Conservation (phyloP, 1,140 invertebrate species). For the Gonatopus flavifemur region DNA sequence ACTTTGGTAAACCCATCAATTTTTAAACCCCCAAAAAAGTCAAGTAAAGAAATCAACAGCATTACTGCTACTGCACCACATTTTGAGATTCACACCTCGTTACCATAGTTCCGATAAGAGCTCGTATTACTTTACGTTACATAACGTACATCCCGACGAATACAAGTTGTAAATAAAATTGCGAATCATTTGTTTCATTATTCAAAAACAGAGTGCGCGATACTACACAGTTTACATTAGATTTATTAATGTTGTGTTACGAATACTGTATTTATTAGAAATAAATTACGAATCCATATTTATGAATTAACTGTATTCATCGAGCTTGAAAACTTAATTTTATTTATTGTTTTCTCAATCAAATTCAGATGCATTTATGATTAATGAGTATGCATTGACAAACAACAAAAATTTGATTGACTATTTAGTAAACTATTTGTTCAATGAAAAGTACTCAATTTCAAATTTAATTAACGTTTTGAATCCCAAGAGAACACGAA, state of each 20-base stretch:
- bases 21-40: conserved; percentile 64
- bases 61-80: conserved; percentile 16
- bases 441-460: no score
- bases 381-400: background rate
- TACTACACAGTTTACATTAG: conserved; percentile 33
- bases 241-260: conserved; percentile 35
- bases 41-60: conserved; percentile 3
- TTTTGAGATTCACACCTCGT: conserved; percentile 37
- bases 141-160: conserved; percentile 1
- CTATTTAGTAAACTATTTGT: no score
- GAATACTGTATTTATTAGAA: conserved; percentile 52
- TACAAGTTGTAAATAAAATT: conserved; percentile 38
- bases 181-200: conserved; percentile 35
- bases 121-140: conserved; percentile 20
- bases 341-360: no score
- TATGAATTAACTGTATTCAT: background rate
- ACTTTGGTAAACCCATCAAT: conserved; percentile 97
- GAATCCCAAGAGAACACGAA: no score
- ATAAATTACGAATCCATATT: conserved; percentile 41
- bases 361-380: background rate
- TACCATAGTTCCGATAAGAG: conserved; percentile 39
- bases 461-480: no score
- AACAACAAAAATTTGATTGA: background rate
- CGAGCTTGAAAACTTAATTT: background rate
- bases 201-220: no score